Evolutionary conservation across 2,797 vertebrate genomes (phyloP).

Genomic region (Acestrorhynchus altus): DNA sequence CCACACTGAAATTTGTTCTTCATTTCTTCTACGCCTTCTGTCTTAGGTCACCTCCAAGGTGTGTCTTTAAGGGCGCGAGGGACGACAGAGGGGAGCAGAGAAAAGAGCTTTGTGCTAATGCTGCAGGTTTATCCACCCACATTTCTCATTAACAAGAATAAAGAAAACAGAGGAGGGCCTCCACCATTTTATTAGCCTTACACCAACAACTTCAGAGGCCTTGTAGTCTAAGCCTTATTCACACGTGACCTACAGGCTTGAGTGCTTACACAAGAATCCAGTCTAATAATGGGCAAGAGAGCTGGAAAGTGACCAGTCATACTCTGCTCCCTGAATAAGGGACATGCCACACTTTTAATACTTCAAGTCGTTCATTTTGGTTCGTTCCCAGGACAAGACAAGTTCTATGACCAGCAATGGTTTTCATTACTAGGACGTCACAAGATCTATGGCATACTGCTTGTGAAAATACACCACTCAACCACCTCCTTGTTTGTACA

Average conservation of each 20-base stretch:
- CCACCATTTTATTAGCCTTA: neutral
- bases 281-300: neutral
- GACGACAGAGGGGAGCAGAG: too few relatives aligned
- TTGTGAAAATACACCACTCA: too few relatives aligned
- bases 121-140: slow-evolving; percentile 8
- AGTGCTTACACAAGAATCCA: slow-evolving; percentile 6
- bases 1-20: too few relatives aligned
- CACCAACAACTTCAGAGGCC: neutral
- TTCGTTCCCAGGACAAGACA: neutral
- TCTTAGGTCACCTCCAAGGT: too few relatives aligned
- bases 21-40: too few relatives aligned
- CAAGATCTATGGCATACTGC: neutral
- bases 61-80: too few relatives aligned
- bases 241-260: too few relatives aligned
- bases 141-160: slow-evolving; percentile 7
- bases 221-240: neutral
- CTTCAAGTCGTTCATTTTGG: neutral
- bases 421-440: neutral
- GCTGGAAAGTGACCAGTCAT: neutral
- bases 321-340: neutral
- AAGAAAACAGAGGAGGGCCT: slow-evolving; percentile 1
- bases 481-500: too few relatives aligned
- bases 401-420: neutral
- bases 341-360: too few relatives aligned
- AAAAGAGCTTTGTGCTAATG: neutral